Conservation (phyloP, 2,797 vertebrate species). For the Holocentrus rufus region DNA sequence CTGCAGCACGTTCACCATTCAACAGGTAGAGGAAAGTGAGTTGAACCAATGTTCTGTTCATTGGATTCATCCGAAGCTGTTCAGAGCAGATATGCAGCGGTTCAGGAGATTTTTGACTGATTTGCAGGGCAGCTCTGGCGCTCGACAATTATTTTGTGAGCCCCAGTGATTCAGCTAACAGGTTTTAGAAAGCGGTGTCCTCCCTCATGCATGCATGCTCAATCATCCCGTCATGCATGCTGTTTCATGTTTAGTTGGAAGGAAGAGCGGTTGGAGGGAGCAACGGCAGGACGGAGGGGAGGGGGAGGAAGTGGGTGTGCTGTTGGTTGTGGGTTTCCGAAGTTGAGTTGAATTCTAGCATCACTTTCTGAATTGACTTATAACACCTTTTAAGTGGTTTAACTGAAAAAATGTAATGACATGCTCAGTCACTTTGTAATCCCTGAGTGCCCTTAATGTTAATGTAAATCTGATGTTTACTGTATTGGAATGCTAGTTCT, state of each 20-base stretch:
- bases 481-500: too few species aligned
- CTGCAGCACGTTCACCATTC: neutral
- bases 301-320: neutral
- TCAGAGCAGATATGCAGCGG: neutral
- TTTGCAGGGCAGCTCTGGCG: too few species aligned
- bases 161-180: neutral
- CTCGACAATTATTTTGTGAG: too few species aligned
- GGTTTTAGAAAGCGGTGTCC: slow-evolving; percentile 13
- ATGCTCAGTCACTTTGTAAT: neutral
- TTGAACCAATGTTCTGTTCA: neutral
- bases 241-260: neutral
- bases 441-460: neutral
- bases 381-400: neutral
- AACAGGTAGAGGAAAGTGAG: neutral
- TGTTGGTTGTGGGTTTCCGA: neutral
- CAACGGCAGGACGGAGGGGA: neutral
- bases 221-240: neutral
- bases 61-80: neutral
- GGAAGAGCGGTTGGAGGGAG: neutral
- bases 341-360: neutral
- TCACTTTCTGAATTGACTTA: neutral
- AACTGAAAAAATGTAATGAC: neutral
- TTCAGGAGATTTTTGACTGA: neutral
- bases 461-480: neutral
- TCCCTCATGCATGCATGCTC: slow-evolving; percentile 2